Base-by-base conservation (phyloP, 2,113 vertebrate species). In the Sylvilagus bachmani region DNA sequence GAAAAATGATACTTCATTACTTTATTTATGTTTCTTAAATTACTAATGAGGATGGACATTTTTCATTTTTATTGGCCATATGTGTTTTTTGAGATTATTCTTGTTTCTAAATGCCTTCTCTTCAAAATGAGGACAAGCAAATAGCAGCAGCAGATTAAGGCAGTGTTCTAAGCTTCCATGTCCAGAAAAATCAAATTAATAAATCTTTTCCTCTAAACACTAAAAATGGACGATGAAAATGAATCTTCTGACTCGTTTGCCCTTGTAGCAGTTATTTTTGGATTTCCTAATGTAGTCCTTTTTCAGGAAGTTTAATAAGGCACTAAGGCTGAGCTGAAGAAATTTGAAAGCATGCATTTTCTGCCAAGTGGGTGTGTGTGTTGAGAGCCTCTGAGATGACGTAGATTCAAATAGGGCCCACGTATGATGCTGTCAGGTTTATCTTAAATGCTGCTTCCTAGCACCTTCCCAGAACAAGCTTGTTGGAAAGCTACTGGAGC, bases 1-100 rank as follows among this genome's bases (percentile, higher is more conserved):
- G 73, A 33, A 91, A 94, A 94, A 90, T 44, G 11, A 44, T 66
- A 90, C 67, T 73, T 71, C 31, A 58, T 93, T 92, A 19, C 10
- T 91, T 96, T 90, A 86, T 95, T 95, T 89, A 69, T 84, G 36
- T 89, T 79, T 93, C 53, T 87, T 90, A 84, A 84, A 85, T 91
- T 90, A 87, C 58, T 92, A 94, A 71, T 61, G 62, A 95, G 71
- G 82, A 66, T 49, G 5, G 44, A 77, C 33, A 86, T 83, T 96
- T 82, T 96, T 75, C 62, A 89, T 31, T 89, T 80, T 86, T 93
- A 19, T 81, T 79, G 69, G 14, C 3, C 25, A 36, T 83, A 2
- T 36, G 8, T 25, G 53, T 69, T 93, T 85, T 91, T 82, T 19
- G 61, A 62, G 49, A 81, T 90, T 33, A 79, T 78, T 91, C 70